Conservation (phyloP, 2,888 invertebrate genomes). For the Xestia ashworthii region DNA sequence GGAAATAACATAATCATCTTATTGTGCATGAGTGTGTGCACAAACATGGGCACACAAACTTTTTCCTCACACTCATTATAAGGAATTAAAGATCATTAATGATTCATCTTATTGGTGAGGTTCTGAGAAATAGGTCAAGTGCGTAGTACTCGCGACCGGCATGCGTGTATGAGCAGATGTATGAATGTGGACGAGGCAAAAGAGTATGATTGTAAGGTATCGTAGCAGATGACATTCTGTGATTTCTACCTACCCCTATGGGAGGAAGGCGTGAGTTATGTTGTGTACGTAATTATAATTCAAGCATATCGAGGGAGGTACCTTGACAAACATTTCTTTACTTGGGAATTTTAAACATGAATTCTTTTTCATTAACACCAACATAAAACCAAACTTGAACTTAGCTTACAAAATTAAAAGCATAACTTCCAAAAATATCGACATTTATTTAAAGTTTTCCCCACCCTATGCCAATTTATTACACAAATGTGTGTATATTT, state of each 20-base stretch:
- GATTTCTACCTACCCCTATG: too few relatives aligned
- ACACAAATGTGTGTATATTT: conserved; percentile 73
- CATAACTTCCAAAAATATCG: conserved; percentile 41
- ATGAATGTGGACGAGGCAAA: too few relatives aligned
- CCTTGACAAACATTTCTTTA: not conserved
- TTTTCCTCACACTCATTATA: not conserved
- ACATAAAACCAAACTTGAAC: not conserved
- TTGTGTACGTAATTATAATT: not conserved
- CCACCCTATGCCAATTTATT: conserved; percentile 72
- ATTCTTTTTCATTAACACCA: not conserved
- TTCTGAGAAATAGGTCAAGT: too few relatives aligned
- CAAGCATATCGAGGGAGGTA: not conserved
- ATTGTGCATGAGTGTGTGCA: not conserved
- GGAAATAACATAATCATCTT: not conserved
- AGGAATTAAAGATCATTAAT: not conserved
- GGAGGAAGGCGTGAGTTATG: too few relatives aligned
- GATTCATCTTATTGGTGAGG: too few relatives aligned
- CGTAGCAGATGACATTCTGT: too few relatives aligned
- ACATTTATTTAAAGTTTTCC: conserved; percentile 35
- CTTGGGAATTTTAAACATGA: not conserved
- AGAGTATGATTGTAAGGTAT: too few relatives aligned
- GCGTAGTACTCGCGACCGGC: too few relatives aligned
- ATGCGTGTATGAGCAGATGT: too few relatives aligned
- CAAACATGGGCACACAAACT: not conserved
- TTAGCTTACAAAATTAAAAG: not conserved